A percentile compares a stretch with the other conserved stretches of the same genome.
Conservation (phyloP, 2,888 invertebrate species). For the Alsophila aescularia region DNA sequence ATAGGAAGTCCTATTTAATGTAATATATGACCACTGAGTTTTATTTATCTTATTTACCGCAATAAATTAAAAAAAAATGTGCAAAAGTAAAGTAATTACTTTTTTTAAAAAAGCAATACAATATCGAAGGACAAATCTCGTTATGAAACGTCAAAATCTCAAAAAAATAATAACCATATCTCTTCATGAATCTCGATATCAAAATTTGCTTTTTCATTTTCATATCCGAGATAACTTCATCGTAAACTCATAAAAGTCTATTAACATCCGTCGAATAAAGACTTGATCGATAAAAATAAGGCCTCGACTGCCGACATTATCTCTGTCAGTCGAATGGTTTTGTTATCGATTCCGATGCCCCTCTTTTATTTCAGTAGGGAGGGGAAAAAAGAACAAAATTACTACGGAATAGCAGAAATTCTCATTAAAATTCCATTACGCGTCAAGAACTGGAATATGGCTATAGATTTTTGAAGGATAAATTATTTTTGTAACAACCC, state of each 20-base stretch:
- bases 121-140: no score
- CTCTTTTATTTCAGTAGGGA: constrained; percentile 60
- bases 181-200: neutral
- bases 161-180: no score
- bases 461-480: constrained; percentile 53
- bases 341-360: constrained; percentile 65
- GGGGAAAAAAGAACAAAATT: constrained; percentile 54
- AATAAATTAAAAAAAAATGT: no score
- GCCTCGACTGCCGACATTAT: constrained; percentile 55
- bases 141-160: no score
- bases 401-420: constrained; percentile 64
- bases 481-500: constrained; percentile 54
- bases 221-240: constrained; percentile 30
- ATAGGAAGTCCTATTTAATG: no score
- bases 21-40: no score
- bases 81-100: no score
- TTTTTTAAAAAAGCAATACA: no score
- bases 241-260: constrained; percentile 44
- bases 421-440: constrained; percentile 79
- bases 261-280: constrained; percentile 41
- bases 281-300: constrained; percentile 57
- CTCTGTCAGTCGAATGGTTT: constrained; percentile 48
- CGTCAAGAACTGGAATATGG: constrained; percentile 55
- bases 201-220: constrained; percentile 22
- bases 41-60: no score